Percentiles rank a stretch among this genome's conserved stretches.
Conservation (phyloP, 2,797 vertebrate species). For the Cryptoprocta ferox region DNA sequence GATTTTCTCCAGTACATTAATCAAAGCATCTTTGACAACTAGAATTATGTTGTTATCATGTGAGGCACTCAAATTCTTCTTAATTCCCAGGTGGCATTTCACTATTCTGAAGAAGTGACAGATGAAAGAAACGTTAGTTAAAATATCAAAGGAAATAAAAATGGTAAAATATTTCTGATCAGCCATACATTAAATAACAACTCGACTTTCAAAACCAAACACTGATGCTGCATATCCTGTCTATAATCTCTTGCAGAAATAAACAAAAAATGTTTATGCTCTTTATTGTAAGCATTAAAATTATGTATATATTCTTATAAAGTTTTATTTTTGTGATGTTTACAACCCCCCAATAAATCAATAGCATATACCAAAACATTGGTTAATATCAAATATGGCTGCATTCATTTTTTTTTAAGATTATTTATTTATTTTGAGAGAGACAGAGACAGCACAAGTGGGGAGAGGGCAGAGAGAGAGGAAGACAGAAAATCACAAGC, state of each 20-base stretch:
- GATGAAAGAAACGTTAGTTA: conserved; percentile 13
- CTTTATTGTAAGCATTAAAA: not conserved
- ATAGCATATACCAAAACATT: not conserved
- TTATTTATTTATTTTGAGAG: no score
- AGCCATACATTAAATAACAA: not conserved
- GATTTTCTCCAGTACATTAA: conserved; percentile 76
- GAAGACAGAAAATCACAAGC: no score
- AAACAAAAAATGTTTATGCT: not conserved
- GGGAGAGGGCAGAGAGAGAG: no score
- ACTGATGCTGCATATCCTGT: not conserved
- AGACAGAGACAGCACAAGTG: no score
- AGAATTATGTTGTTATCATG: conserved; percentile 63
- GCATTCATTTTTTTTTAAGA: no score
- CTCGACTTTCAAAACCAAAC: conserved; percentile 38
- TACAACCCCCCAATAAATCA: not conserved
- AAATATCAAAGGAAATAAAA: conserved; percentile 66
- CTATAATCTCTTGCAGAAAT: not conserved
- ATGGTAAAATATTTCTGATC: conserved; percentile 1
- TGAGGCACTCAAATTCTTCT: conserved; percentile 20
- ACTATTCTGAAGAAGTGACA: not conserved
- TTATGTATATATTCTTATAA: not conserved
- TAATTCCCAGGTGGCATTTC: conserved; percentile 63
- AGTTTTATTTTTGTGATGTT: not conserved
- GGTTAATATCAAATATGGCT: not conserved
- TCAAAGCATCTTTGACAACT: conserved; percentile 70